Percentiles rank a stretch among this genome's conserved stretches.
phyloP scores from a whole-genome alignment of 2,113 vertebrate genomes.

The Myiozetetes cayanensis region DNA sequence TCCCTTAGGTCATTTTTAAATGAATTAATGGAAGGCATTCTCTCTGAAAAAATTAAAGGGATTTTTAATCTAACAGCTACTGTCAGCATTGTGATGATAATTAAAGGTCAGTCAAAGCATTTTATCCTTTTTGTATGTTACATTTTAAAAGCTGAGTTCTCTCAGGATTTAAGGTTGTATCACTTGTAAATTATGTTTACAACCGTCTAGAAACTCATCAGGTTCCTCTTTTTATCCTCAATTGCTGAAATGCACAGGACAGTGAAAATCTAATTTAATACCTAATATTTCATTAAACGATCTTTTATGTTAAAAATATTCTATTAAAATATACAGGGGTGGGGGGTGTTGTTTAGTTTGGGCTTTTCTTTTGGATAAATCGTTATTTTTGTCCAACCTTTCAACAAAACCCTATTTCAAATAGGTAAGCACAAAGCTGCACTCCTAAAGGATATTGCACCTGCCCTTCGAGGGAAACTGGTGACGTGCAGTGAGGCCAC shows the following conservation, averaged over 20 bases:
- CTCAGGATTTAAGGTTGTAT: neutral
- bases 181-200: neutral
- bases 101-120: constrained; percentile 75
- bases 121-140: neutral
- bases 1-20: constrained; percentile 82
- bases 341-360: neutral
- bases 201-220: neutral
- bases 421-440: constrained; percentile 68
- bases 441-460: constrained; percentile 72
- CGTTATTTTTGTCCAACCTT: neutral
- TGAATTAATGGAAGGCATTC: constrained; percentile 76
- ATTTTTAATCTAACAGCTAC: constrained; percentile 79
- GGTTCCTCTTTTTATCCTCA: neutral
- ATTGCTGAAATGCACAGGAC: neutral
- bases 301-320: neutral
- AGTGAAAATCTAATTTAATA: neutral
- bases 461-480: constrained; percentile 76
- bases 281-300: neutral
- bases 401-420: constrained; percentile 23
- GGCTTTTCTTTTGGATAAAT: neutral
- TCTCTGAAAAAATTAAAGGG: constrained; percentile 80
- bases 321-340: neutral
- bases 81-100: constrained; percentile 74
- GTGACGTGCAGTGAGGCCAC: constrained; percentile 56
- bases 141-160: neutral